These are phyloP conservation scores for Polypterus senegalus DNA, from an alignment of 2,113 vertebrate genomes.

Conservation along the genomic window DNA sequence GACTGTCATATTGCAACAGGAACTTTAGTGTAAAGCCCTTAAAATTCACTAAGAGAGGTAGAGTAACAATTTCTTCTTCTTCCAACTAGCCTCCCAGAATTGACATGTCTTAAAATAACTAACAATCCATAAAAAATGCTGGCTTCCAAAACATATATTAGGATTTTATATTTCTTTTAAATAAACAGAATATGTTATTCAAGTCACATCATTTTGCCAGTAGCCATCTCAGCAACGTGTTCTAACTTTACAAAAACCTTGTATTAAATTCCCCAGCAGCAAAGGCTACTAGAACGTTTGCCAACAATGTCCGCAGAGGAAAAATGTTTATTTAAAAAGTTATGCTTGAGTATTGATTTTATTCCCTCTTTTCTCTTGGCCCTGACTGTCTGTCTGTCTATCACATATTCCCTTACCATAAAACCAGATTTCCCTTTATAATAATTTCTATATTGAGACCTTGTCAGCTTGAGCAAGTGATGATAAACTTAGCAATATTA, in stretches of 20 bases:
- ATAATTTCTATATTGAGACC: constrained; percentile 23
- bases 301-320: constrained; percentile 49
- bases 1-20: no score
- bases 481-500: constrained; percentile 38
- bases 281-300: constrained; percentile 42
- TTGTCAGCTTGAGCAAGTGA: constrained; percentile 27
- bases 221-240: constrained; percentile 45
- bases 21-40: no score
- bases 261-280: constrained; percentile 50
- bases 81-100: no score
- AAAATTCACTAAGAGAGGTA: no score
- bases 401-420: constrained; percentile 33
- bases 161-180: constrained; percentile 21
- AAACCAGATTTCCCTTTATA: constrained; percentile 28
- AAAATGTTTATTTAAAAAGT: constrained; percentile 66
- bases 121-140: constrained; percentile 27
- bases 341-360: constrained; percentile 57
- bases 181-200: constrained; percentile 46
- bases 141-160: constrained; percentile 7
- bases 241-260: constrained; percentile 27
- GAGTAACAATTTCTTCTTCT: no score
- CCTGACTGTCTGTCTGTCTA: constrained; percentile 40
- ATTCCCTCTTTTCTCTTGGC: constrained; percentile 48
- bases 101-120: no score
- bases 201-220: constrained; percentile 44